Evolutionary conservation across 1,140 invertebrate species (phyloP), one percentile per base, ranked within the genome.

Genomic region (Megalopta genalis): DNA sequence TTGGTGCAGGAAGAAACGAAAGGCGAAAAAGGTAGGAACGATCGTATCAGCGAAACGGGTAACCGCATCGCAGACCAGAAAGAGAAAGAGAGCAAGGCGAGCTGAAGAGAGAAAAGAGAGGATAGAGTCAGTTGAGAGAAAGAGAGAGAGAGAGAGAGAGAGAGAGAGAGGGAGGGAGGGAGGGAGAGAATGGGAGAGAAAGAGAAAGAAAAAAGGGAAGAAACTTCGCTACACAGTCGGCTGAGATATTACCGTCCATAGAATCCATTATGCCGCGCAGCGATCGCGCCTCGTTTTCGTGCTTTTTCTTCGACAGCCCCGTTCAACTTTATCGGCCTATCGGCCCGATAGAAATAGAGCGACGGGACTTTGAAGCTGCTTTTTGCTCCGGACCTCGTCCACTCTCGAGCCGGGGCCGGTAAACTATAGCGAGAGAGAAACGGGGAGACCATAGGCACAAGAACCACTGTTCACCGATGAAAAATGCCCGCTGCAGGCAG

Each of bases 1-100:
- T 49, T 27, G 21, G 27, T 3, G 14, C 72, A 65, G 59, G 69
- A 74, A 64, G 69, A 72, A 72, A 78, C 67, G 21, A 57, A 57
- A n/a, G 60, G 68, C 69, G 67, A 78, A 78, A 78, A 78, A 78
- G 74, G 74, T 62, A 77, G 57, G 66, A 60, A 77, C 74, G 74
- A 77, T 77, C 54, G 74, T 70, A 77, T 77, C 74, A 42, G 65
- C 23, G 66, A n/a, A 77, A 77, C 74, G 74, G 46, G 74, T 77
- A 76, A 76, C 65, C 49, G 74, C 59, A 27, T 54, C 21, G 16
- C 60, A 1, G 46, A 1, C 14, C 9, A 21, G 5, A 21, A 5
- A n/a, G 39, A 16, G 2, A 46, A 3, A 52, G 16, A 2, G 5
- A 16, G 18, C 5, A 16, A 7, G 49, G 6, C 1, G 32, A 32